Conservation (phyloP, 2,888 invertebrate species). For the Brachyopa scutellaris region DNA sequence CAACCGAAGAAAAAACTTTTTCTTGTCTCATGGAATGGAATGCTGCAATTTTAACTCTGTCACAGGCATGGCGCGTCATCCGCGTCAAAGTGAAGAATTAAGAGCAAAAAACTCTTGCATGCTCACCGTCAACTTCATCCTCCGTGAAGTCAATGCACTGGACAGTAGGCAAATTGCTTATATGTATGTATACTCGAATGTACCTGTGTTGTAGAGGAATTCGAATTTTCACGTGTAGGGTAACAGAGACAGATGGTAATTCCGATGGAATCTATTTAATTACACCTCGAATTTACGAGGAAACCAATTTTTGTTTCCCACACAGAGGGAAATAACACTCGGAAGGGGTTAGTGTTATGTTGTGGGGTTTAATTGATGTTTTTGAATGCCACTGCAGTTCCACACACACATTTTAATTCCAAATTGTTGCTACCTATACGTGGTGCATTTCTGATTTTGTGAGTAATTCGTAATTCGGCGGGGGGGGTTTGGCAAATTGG, state of each 20-base stretch:
- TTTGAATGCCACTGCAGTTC: neutral
- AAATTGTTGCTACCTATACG: neutral
- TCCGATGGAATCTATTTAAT: constrained; percentile 16
- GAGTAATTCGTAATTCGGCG: no score
- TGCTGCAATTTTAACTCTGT: constrained; percentile 25
- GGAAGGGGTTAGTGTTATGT: neutral
- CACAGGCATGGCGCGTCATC: constrained; percentile 15
- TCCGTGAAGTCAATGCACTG: constrained; percentile 47
- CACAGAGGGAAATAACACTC: neutral
- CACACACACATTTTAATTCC: neutral
- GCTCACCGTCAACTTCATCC: neutral
- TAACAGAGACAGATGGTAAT: neutral
- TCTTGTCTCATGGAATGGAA: constrained; percentile 41
- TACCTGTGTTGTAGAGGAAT: neutral
- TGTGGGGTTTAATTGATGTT: neutral
- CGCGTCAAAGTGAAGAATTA: constrained; percentile 4
- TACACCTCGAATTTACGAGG: constrained; percentile 2
- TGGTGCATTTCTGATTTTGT: no score
- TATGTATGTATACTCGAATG: neutral
- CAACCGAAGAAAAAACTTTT: constrained; percentile 28
- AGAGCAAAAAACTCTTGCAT: constrained; percentile 18
- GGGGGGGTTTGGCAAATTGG: no score
- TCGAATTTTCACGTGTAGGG: neutral
- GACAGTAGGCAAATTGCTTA: constrained; percentile 35
- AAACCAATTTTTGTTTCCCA: neutral